phyloP scores from a whole-genome alignment of 2,888 invertebrate genomes.

The Scaptomyza tumidula region DNA sequence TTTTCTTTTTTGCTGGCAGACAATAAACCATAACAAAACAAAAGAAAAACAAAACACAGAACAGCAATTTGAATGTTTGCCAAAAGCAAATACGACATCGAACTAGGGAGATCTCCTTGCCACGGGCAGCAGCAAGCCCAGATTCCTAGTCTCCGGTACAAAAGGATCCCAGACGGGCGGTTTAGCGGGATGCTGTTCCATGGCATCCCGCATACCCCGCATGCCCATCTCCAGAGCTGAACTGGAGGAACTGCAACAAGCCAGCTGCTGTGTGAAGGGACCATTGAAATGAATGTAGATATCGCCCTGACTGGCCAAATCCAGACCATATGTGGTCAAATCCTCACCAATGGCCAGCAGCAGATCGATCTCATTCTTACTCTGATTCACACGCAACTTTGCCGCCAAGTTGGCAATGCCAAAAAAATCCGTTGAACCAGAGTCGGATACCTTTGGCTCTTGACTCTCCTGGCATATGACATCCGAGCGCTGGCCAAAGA shows the following conservation, averaged over 20 bases:
- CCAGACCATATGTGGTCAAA: slow-evolving; percentile 60
- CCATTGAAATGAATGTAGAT: slow-evolving; percentile 72
- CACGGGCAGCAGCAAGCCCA: slow-evolving; percentile 45
- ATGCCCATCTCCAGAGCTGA: slow-evolving; percentile 65
- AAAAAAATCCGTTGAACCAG: slow-evolving; percentile 34
- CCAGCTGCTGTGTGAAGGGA: slow-evolving; percentile 59
- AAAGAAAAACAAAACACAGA: slow-evolving; percentile 9
- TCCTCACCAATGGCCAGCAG: slow-evolving; percentile 59
- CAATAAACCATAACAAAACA: slow-evolving; percentile 25
- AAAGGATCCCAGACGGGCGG: slow-evolving; percentile 65
- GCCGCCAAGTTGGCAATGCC: slow-evolving; percentile 46
- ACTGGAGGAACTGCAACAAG: slow-evolving; percentile 48
- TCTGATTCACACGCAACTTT: slow-evolving; percentile 33
- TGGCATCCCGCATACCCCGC: slow-evolving; percentile 64
- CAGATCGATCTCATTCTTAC: slow-evolving; percentile 8
- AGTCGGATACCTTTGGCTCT: not conserved
- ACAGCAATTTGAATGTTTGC: slow-evolving; percentile 46
- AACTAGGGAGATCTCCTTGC: slow-evolving; percentile 27
- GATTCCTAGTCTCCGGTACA: slow-evolving; percentile 54
- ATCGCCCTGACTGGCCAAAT: slow-evolving; percentile 61
- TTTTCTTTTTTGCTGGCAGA: slow-evolving; percentile 7
- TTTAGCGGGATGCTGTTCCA: slow-evolving; percentile 38
- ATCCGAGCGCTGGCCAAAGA: slow-evolving; percentile 57
- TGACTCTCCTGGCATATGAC: slow-evolving; percentile 26
- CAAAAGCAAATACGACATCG: slow-evolving; percentile 23